Evolutionary conservation across 2,113 vertebrate species (phyloP).

Genomic region (Labrus mixtus): DNA sequence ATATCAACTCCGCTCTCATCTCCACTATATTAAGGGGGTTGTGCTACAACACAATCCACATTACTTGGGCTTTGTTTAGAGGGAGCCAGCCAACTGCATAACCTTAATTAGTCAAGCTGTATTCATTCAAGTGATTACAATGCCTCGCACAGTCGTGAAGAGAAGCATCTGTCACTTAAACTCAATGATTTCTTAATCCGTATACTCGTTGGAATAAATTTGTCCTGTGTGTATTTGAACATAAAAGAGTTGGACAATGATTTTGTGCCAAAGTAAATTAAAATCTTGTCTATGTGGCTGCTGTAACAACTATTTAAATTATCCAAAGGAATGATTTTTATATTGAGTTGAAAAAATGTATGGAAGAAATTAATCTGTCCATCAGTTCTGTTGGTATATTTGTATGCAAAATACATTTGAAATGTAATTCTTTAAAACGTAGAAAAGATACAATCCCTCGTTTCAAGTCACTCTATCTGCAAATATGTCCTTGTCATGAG

Average conservation of each 20-base stretch:
- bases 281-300: not conserved
- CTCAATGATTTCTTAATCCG: constrained; percentile 76
- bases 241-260: not conserved
- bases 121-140: constrained; percentile 79
- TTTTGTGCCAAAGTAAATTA: constrained; percentile 22
- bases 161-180: constrained; percentile 78
- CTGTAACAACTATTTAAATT: not conserved
- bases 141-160: constrained; percentile 69
- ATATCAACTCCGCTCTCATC: constrained; percentile 39
- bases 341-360: not conserved
- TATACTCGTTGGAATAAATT: constrained; percentile 46
- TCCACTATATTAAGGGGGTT: constrained; percentile 42
- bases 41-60: constrained; percentile 56
- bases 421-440: not conserved
- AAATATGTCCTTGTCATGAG: too few relatives aligned
- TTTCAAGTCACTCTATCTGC: not conserved
- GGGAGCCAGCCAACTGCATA: constrained; percentile 76
- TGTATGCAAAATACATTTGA: not conserved
- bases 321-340: not conserved
- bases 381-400: not conserved
- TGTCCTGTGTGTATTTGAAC: not conserved
- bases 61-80: constrained; percentile 71
- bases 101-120: constrained; percentile 81
- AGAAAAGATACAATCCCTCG: not conserved
- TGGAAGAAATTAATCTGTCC: too few relatives aligned